phyloP scores from a whole-genome alignment of 2,113 vertebrate species.

The Bufo bufo region DNA sequence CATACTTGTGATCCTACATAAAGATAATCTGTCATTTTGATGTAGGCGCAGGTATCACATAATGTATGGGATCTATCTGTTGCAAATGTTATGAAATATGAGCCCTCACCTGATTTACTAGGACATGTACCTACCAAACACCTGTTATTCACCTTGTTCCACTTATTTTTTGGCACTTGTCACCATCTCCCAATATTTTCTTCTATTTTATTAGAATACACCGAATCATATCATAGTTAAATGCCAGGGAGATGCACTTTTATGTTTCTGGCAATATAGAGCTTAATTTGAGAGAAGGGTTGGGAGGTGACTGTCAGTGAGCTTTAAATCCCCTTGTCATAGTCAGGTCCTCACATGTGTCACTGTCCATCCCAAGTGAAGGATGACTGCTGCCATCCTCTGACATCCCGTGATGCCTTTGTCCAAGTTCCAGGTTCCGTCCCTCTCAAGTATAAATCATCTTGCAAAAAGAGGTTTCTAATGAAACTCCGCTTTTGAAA shows the following conservation, averaged over 20 bases:
- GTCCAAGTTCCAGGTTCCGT: conserved; percentile 75
- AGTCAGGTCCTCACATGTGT: conserved; percentile 50
- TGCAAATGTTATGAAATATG: not conserved
- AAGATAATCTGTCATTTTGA: not conserved
- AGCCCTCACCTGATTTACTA: not conserved
- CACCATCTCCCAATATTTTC: not conserved
- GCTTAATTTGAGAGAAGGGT: conserved; percentile 43
- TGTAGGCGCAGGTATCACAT: not conserved
- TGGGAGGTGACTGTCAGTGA: conserved; percentile 46
- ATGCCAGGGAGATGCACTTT: conserved; percentile 22
- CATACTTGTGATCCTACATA: not conserved
- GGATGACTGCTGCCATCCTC: conserved; percentile 37
- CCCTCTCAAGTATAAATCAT: conserved; percentile 75
- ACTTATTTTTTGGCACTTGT: not conserved
- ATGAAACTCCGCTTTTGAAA: conserved; percentile 64
- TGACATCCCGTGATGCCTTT: conserved; percentile 70
- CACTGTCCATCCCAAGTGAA: conserved; percentile 51
- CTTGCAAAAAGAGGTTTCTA: conserved; percentile 71
- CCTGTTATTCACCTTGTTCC: not conserved
- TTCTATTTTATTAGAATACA: not conserved
- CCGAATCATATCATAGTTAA: conserved; percentile 6
- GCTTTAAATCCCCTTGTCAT: conserved; percentile 53
- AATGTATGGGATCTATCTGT: not conserved
- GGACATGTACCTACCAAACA: not conserved
- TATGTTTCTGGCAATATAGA: conserved; percentile 40